Evolutionary conservation across 2,113 vertebrate species (phyloP), one percentile per base, ranked within the genome.

Genomic region (Ramphastos sulfuratus): DNA sequence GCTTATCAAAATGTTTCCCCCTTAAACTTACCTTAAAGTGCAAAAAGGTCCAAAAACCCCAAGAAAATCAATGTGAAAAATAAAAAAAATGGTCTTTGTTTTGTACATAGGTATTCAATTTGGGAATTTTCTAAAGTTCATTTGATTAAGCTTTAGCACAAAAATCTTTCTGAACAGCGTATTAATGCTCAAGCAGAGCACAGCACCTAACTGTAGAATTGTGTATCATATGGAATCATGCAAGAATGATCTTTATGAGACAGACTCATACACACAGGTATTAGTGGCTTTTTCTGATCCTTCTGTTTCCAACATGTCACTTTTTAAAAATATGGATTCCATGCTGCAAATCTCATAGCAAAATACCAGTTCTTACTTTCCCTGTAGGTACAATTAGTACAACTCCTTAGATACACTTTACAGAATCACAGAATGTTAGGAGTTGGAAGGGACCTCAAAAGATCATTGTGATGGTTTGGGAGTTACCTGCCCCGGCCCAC

Each of bases 221-320:
- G 25, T 50, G 7, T n/a, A 18, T 48, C 12, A 20, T 8, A 3
- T n/a, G 71, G 33, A 24, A 50, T 20, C 21, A 12, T 31, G 46
- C 23, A 35, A 13, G 4, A 50, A 21, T 5, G 35, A 16, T 52
- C 33, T 9, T n/a, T 33, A 27, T 8, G 72, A 69, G 48, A 31
- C 48, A 79, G 39, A 39, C 48, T 21, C 33, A 18, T 15, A 27
- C 9, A 31, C 39, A 25, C 3, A 66, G 12, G 13, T 25, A 50
- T 64, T n/a, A 54, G 17, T 0, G 2, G 67, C 42, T 69, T 42
- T 15, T 6, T n/a, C 23, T 52, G 31, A 61, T 37, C 19, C 15
- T 73, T 0, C 0, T 0, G 0, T 82, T 63, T 69, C 60, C 54
- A 50, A 15, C 11, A 31, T 13, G 31, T 15, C 18, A 39, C 19